Percentiles rank a stretch among this genome's conserved stretches.
Evolutionary conservation across 2,797 vertebrate genomes (phyloP).

Genomic region (Sebastes minor): DNA sequence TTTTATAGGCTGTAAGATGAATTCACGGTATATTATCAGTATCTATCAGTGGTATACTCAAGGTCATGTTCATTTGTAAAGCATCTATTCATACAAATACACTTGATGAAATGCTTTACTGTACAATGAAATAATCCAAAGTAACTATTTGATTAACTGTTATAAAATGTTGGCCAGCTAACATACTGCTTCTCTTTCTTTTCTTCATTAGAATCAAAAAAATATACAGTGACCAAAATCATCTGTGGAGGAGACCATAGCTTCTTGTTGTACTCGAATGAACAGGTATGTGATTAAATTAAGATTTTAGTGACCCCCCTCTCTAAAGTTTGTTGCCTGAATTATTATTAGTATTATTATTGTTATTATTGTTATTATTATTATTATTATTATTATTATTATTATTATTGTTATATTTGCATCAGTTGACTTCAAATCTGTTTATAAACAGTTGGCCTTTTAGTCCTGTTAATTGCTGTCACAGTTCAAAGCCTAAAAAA

Average conservation of each 20-base stretch:
- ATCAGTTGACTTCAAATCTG: not conserved
- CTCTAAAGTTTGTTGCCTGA: not conserved
- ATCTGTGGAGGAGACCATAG: conserved; percentile 96
- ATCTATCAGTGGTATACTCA: not conserved
- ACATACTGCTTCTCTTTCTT: not conserved
- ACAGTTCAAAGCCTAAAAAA: not conserved
- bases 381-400: not conserved
- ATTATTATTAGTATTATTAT: not conserved
- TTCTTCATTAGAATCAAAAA: conserved; percentile 76
- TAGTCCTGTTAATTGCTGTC: not conserved
- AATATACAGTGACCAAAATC: conserved; percentile 88
- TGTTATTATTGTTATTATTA: not conserved
- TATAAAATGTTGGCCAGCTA: not conserved
- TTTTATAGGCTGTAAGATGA: not conserved
- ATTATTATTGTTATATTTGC: not conserved
- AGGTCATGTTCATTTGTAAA: not conserved
- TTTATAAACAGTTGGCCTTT: not conserved
- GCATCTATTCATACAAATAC: not conserved
- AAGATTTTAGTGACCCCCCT: not conserved
- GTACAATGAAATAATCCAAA: not conserved
- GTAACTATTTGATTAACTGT: not conserved
- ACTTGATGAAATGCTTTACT: not conserved
- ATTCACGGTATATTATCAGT: not conserved
- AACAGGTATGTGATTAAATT: conserved; percentile 82
- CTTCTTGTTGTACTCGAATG: conserved; percentile 89